Evolutionary conservation across 2,797 vertebrate genomes (phyloP).

Genomic region (Myotis planiceps): DNA sequence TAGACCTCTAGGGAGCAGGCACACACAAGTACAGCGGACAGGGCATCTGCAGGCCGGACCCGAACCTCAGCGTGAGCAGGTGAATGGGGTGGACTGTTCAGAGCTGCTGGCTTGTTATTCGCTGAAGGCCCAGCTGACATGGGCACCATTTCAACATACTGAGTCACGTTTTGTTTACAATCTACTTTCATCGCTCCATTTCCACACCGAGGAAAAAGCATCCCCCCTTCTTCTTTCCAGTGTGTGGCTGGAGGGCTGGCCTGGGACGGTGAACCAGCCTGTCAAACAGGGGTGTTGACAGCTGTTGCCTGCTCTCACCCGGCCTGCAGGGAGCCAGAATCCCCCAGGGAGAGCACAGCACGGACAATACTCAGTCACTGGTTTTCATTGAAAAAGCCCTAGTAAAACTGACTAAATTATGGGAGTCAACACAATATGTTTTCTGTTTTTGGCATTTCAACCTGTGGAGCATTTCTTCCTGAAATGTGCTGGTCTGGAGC

Average conservation of each 20-base stretch:
- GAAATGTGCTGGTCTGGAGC: neutral
- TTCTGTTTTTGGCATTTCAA: conserved; percentile 56
- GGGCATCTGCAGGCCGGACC: neutral
- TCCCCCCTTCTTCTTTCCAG: neutral
- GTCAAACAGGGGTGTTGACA: neutral
- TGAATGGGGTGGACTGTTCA: neutral
- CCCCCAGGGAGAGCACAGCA: neutral
- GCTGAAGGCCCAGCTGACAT: neutral
- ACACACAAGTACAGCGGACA: neutral
- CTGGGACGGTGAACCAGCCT: neutral
- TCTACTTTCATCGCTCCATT: neutral
- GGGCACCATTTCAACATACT: neutral
- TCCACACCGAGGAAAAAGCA: neutral
- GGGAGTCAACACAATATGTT: neutral
- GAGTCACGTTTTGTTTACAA: neutral
- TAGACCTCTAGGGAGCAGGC: conserved; percentile 9
- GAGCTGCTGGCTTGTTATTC: conserved; percentile 46
- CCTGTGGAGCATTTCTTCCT: neutral
- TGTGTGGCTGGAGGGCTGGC: neutral
- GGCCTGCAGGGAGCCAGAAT: neutral
- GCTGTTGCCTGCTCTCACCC: neutral
- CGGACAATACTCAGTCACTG: neutral
- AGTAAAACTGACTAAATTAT: neutral
- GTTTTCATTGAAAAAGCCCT: neutral
- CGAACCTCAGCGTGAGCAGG: neutral